Percentiles rank a stretch among this genome's conserved stretches.
Conservation (phyloP, 2,113 vertebrate genomes). For the Cyphomyrus discorhynchus region DNA sequence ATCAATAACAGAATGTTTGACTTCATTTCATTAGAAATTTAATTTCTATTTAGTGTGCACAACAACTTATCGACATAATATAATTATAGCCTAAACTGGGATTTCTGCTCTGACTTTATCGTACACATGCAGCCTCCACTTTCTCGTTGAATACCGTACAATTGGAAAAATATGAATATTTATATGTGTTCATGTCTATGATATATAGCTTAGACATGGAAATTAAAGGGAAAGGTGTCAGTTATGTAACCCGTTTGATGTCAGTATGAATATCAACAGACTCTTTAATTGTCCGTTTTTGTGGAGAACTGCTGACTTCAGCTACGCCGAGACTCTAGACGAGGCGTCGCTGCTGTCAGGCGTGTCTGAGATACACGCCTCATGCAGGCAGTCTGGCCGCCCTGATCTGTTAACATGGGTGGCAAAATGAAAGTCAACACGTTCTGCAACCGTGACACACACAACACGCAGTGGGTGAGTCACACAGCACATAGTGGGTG, state of each 20-base stretch:
- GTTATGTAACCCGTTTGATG: neutral
- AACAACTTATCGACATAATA: neutral
- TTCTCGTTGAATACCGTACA: neutral
- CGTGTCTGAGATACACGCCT: neutral
- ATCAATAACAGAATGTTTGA: neutral
- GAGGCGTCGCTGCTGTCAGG: too few species aligned
- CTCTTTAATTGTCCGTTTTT: neutral
- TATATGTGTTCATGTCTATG: too few species aligned
- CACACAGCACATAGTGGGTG: neutral
- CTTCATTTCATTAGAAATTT: neutral
- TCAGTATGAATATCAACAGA: neutral
- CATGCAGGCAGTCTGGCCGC: neutral
- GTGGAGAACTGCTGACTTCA: neutral
- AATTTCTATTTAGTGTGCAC: neutral
- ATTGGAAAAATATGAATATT: neutral
- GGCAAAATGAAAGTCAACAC: neutral
- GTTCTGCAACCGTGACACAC: neutral
- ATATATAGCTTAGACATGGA: too few species aligned
- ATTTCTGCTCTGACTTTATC: neutral
- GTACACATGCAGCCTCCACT: neutral
- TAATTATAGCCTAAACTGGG: neutral
- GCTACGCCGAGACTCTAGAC: too few species aligned
- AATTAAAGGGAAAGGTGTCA: neutral
- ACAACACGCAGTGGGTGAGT: neutral
- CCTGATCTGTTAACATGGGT: neutral